These are phyloP conservation scores for Sebastes nivosus DNA, from an alignment of 2,797 vertebrate genomes.

Conservation along the genomic window DNA sequence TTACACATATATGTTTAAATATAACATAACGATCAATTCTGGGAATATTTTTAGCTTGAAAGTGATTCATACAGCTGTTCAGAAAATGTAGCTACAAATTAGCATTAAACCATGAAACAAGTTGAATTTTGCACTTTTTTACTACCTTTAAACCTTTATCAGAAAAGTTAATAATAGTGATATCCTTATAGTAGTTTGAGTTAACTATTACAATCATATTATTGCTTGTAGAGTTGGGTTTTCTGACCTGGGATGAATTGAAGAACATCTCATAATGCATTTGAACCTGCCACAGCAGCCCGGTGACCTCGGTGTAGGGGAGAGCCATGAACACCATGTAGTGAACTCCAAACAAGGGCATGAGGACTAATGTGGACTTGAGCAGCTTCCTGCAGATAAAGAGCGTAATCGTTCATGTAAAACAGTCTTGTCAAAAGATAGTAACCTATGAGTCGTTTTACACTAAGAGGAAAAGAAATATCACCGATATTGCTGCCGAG, in stretches of 20 bases:
- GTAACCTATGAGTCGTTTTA: not conserved
- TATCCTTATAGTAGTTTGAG: not conserved
- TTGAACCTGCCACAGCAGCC: conserved; percentile 88
- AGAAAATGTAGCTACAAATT: not conserved
- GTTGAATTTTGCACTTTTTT: not conserved
- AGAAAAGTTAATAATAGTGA: not conserved
- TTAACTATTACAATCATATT: not conserved
- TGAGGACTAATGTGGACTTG: conserved; percentile 87
- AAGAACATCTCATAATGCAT: conserved; percentile 93
- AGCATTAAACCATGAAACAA: not conserved
- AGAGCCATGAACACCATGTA: conserved; percentile 90
- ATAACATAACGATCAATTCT: not conserved
- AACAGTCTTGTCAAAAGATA: not conserved
- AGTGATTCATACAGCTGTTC: not conserved
- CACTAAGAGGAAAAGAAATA: not conserved
- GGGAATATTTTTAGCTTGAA: not conserved
- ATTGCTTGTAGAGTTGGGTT: not conserved
- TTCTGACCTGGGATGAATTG: conserved; percentile 87
- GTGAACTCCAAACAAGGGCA: conserved; percentile 90
- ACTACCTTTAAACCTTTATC: not conserved
- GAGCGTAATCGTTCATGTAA: not conserved
- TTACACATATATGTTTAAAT: not conserved
- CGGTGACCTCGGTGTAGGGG: conserved; percentile 86
- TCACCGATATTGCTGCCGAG: conserved; percentile 87
- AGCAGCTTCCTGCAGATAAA: conserved; percentile 83